These are phyloP conservation scores for Drosophila grimshawi DNA, from an alignment of 1,140 invertebrate genomes.

Conservation along the genomic window DNA sequence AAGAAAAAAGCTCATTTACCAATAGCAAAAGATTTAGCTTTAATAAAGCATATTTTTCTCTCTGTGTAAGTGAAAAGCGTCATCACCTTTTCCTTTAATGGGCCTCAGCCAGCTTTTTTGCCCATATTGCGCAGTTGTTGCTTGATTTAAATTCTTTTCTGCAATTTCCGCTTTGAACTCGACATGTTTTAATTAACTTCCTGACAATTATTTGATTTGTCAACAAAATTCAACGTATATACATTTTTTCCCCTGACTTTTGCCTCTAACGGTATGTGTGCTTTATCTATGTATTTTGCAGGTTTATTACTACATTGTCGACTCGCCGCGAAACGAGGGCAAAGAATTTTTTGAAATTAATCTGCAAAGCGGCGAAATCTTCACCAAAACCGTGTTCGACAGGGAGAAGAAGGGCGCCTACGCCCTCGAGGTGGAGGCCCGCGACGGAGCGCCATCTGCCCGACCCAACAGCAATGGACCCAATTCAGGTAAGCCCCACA, in stretches of 20 bases:
- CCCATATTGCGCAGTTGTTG: background rate
- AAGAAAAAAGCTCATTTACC: too few species aligned
- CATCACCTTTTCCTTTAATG: too few species aligned
- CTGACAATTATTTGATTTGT: slow-evolving; percentile 31
- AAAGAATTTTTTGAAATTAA: slow-evolving; percentile 98
- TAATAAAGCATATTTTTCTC: background rate
- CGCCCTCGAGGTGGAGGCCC: slow-evolving; percentile 95
- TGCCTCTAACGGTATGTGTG: slow-evolving; percentile 27
- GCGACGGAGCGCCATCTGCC: slow-evolving; percentile 96
- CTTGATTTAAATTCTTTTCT: slow-evolving; percentile 41
- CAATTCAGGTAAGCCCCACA: slow-evolving; percentile 92
- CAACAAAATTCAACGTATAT: slow-evolving; percentile 7
- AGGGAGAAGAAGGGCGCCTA: slow-evolving; percentile 97
- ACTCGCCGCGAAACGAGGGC: slow-evolving; percentile 94
- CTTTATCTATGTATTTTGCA: slow-evolving; percentile 74
- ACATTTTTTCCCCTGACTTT: slow-evolving; percentile 28
- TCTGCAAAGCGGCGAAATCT: slow-evolving; percentile 96
- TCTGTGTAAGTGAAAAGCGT: background rate
- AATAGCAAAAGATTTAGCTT: too few species aligned
- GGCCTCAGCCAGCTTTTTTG: background rate
- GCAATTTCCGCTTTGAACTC: slow-evolving; percentile 43
- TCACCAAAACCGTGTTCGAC: slow-evolving; percentile 96
- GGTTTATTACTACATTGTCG: slow-evolving; percentile 96
- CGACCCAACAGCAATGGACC: slow-evolving; percentile 95
- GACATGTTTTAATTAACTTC: slow-evolving; percentile 52